Conservation (phyloP, 2,113 vertebrate genomes). For the Misgurnus anguillicaudatus region DNA sequence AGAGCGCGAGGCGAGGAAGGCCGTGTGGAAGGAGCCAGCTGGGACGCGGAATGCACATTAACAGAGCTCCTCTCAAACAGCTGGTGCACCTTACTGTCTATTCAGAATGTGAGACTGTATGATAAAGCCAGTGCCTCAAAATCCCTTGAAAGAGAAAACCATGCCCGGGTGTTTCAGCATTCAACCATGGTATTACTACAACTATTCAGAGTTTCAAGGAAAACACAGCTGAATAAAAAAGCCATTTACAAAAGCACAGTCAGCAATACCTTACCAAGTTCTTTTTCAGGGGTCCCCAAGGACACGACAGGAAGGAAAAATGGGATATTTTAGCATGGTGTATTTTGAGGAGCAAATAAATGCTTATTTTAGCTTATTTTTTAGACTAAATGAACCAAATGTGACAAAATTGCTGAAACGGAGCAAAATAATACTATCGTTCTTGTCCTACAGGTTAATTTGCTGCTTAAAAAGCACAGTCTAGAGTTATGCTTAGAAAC, state of each 20-base stretch:
- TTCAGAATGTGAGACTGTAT: slow-evolving; percentile 17
- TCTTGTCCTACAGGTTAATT: slow-evolving; percentile 35
- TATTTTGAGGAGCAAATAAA: slow-evolving; percentile 28
- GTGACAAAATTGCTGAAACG: slow-evolving; percentile 23
- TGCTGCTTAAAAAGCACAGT: slow-evolving; percentile 1
- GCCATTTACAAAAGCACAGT: slow-evolving; percentile 16
- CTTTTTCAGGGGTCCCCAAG: slow-evolving; percentile 17
- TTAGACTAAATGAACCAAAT: slow-evolving; percentile 29
- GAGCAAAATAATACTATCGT: slow-evolving; percentile 1
- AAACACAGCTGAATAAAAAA: slow-evolving; percentile 26
- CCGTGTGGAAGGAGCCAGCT: slow-evolving; percentile 44
- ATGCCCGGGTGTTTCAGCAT: background rate
- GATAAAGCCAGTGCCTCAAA: background rate
- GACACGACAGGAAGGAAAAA: background rate
- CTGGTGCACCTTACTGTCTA: slow-evolving; percentile 39
- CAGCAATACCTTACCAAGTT: background rate
- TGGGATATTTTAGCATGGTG: background rate
- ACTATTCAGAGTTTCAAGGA: slow-evolving; percentile 15
- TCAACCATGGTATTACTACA: slow-evolving; percentile 22
- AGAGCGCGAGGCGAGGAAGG: slow-evolving; percentile 4
- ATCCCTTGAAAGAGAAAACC: slow-evolving; percentile 14
- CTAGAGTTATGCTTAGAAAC: background rate
- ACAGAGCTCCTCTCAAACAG: slow-evolving; percentile 26
- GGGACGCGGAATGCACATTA: slow-evolving; percentile 32
- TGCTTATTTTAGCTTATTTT: slow-evolving; percentile 28